Percentiles rank a stretch among this genome's conserved stretches.
phyloP scores from a whole-genome alignment of 2,113 vertebrate species.

The Oreotrochilus melanogaster region DNA sequence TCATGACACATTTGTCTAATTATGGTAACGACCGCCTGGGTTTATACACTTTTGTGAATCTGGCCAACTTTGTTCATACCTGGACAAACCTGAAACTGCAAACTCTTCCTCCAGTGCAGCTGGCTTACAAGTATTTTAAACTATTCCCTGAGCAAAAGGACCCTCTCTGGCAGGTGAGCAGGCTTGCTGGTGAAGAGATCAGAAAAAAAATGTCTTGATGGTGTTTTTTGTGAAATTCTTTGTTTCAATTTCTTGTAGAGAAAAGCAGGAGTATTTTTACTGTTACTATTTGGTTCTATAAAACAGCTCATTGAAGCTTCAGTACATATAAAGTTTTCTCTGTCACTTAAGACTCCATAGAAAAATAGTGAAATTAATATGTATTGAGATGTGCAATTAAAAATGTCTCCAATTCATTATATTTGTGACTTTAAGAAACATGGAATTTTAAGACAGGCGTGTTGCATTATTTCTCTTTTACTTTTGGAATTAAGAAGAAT shows the following conservation, averaged over 20 bases:
- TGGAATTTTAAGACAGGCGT: not conserved
- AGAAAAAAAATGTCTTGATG: not conserved
- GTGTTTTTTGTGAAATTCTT: not conserved
- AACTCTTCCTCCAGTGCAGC: conserved; percentile 89
- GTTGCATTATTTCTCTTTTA: not conserved
- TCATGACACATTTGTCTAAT: conserved; percentile 97
- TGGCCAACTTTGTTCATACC: conserved; percentile 91
- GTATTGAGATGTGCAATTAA: not conserved
- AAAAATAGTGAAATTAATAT: not conserved
- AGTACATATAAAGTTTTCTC: not conserved
- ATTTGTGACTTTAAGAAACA: not conserved
- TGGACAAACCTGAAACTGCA: conserved; percentile 94
- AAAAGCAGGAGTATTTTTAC: not conserved
- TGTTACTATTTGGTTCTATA: not conserved
- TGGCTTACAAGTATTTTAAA: conserved; percentile 94
- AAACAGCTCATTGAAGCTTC: not conserved
- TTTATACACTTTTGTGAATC: conserved; percentile 92
- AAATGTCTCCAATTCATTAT: not conserved
- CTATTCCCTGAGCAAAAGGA: conserved; percentile 94
- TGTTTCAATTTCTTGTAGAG: not conserved
- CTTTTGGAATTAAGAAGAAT: not conserved
- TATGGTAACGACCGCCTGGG: conserved; percentile 93
- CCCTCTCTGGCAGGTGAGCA: conserved; percentile 93
- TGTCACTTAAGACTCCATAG: not conserved
- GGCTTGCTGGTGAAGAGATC: not conserved